Evolutionary conservation across 2,888 invertebrate species (phyloP).

Genomic region (Unio pictorum): DNA sequence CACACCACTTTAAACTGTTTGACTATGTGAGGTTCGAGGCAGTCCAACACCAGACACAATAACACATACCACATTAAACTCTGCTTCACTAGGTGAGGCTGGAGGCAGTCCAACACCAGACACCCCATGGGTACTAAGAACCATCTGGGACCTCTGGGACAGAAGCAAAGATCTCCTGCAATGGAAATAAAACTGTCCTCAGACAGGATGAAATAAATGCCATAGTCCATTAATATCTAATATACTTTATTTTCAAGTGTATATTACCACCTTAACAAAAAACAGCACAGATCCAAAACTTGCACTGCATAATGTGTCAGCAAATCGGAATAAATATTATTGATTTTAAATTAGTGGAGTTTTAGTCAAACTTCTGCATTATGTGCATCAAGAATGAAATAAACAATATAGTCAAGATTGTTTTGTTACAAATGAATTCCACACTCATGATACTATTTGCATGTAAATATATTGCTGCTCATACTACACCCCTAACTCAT

Average conservation of each 20-base stretch:
- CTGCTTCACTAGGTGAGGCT: conserved; percentile 64
- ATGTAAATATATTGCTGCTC: too few species aligned
- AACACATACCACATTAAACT: conserved; percentile 17
- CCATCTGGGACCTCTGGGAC: conserved; percentile 58
- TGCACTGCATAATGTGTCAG: not conserved
- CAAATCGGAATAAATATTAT: not conserved
- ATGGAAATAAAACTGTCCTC: conserved; percentile 2
- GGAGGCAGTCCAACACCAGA: conserved; percentile 60
- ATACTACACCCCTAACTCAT: too few species aligned
- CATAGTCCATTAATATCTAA: not conserved
- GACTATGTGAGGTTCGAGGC: conserved; percentile 54
- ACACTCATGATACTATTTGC: too few species aligned
- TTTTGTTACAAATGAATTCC: too few species aligned
- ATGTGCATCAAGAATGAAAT: too few species aligned
- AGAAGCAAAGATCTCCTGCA: conserved; percentile 54
- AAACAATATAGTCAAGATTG: too few species aligned
- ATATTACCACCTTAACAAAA: not conserved
- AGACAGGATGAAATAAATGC: not conserved
- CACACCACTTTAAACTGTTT: conserved; percentile 26
- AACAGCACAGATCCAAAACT: not conserved
- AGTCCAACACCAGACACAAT: too few species aligned
- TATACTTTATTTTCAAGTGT: not conserved
- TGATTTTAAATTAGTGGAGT: not conserved
- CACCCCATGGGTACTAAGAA: conserved; percentile 50
- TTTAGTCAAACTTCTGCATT: too few species aligned